Percentiles rank a stretch among this genome's conserved stretches.
Conservation (phyloP, 2,888 invertebrate species). For the Zhuqinia jingwanae region DNA sequence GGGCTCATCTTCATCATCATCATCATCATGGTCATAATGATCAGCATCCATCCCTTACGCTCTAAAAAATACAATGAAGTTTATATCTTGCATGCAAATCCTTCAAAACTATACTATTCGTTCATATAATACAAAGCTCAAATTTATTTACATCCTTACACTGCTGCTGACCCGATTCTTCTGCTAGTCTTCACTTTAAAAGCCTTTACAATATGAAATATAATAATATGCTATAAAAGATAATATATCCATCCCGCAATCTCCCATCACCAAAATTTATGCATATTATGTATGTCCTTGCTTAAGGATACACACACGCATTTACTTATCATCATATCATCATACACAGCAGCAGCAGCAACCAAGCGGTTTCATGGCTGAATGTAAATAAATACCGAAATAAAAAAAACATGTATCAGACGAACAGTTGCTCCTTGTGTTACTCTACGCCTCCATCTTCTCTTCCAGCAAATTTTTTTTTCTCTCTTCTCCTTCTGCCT, state of each 20-base stretch:
- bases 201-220: background rate
- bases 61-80: slow-evolving; percentile 18
- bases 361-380: no score
- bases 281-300: no score
- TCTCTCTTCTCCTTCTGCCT: background rate
- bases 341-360: no score
- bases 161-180: background rate
- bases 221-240: slow-evolving; percentile 33
- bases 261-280: background rate
- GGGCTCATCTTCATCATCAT: background rate
- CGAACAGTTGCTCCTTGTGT: no score
- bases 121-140: slow-evolving; percentile 1
- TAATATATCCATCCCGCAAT: background rate
- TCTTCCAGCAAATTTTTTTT: slow-evolving; percentile 8
- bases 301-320: no score
- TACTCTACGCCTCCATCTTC: background rate
- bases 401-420: no score
- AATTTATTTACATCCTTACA: slow-evolving; percentile 1
- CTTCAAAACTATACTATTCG: background rate
- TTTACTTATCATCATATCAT: no score
- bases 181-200: slow-evolving; percentile 9
- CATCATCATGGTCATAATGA: no score
- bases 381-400: no score
- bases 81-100: slow-evolving; percentile 33
- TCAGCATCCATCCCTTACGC: slow-evolving; percentile 4